These are phyloP conservation scores for Chelonia mydas DNA, from an alignment of 2,797 vertebrate species.

Conservation along the genomic window DNA sequence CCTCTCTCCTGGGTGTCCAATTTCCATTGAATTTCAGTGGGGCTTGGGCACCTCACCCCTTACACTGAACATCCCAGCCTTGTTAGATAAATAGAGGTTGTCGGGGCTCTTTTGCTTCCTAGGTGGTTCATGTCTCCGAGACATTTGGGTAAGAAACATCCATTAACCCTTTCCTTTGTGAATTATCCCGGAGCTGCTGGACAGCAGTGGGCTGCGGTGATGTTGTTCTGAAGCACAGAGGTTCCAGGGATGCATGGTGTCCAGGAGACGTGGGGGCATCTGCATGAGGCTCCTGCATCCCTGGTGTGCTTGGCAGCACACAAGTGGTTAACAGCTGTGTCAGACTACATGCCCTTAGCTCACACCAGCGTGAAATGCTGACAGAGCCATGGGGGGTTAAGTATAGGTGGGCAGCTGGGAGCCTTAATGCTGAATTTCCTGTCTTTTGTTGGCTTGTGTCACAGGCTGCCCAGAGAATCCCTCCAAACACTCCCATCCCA, in stretches of 20 bases:
- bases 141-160: neutral
- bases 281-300: neutral
- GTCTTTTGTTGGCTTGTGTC: neutral
- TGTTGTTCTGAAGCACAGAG: neutral
- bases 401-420: neutral
- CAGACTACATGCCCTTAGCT: neutral
- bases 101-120: neutral
- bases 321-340: neutral
- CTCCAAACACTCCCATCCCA: no score
- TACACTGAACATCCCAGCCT: neutral
- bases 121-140: neutral
- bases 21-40: neutral
- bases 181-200: neutral
- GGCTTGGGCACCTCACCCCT: neutral
- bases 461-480: neutral
- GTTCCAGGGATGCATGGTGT: no score
- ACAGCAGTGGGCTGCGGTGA: neutral
- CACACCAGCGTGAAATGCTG: fast-evolving
- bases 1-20: neutral
- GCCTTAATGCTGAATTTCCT: neutral
- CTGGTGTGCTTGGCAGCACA: neutral
- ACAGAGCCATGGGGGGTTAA: neutral
- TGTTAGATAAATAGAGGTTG: neutral
- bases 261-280: neutral
- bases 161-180: neutral